A percentile compares a stretch with the other conserved stretches of the same genome.
Evolutionary conservation across 2,797 vertebrate species (phyloP).

Genomic region (Limosa lapponica): DNA sequence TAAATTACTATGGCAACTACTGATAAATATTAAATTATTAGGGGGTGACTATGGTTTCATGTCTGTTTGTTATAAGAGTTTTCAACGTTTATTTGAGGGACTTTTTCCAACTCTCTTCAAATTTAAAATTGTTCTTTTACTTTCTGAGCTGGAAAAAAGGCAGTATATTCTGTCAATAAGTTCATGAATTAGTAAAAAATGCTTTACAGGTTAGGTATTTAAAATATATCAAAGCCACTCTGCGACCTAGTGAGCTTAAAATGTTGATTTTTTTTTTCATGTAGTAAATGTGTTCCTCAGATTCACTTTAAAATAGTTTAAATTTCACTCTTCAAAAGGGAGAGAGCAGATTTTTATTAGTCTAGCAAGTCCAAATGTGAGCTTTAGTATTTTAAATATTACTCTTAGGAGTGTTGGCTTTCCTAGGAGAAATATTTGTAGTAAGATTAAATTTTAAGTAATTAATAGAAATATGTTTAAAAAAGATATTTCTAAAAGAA

Average conservation of each 20-base stretch:
- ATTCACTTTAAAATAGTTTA: slow-evolving; percentile 43
- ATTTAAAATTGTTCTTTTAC: slow-evolving; percentile 5
- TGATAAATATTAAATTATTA: slow-evolving; percentile 56
- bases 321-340: slow-evolving; percentile 38
- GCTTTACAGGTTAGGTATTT: slow-evolving; percentile 21
- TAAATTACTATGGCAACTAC: slow-evolving; percentile 56
- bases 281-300: slow-evolving; percentile 19
- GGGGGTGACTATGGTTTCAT: slow-evolving; percentile 28
- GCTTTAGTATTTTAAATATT: slow-evolving; percentile 60
- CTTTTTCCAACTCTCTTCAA: slow-evolving; percentile 33
- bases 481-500: slow-evolving; percentile 26
- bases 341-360: slow-evolving; percentile 14
- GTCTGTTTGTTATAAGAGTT: slow-evolving; percentile 51
- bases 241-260: not conserved
- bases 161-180: slow-evolving; percentile 29
- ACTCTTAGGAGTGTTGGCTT: slow-evolving; percentile 38
- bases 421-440: slow-evolving; percentile 48
- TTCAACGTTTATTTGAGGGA: slow-evolving; percentile 32
- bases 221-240: not conserved
- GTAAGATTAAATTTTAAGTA: slow-evolving; percentile 14
- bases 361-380: slow-evolving; percentile 32
- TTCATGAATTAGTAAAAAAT: slow-evolving; percentile 22
- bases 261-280: not conserved
- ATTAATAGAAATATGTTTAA: slow-evolving; percentile 16
- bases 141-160: slow-evolving; percentile 3